phyloP scores from a whole-genome alignment of 2,888 invertebrate species.

The Acleris sparsana region DNA sequence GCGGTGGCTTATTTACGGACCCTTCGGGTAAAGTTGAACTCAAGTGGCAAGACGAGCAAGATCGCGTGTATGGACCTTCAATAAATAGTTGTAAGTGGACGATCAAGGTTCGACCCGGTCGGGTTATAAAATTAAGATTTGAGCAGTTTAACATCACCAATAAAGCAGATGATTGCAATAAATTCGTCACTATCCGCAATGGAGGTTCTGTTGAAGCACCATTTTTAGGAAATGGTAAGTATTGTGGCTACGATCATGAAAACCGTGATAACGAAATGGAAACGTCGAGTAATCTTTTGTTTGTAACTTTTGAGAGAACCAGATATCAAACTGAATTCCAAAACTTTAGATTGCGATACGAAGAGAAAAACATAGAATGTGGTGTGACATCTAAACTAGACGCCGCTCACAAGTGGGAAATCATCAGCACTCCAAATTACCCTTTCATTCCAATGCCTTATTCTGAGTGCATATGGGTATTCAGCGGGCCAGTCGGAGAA shows the following conservation, averaged over 20 bases:
- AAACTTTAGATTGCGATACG: constrained; percentile 78
- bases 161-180: constrained; percentile 55
- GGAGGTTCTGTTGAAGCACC: constrained; percentile 89
- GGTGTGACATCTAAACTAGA: constrained; percentile 86
- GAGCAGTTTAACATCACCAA: constrained; percentile 83
- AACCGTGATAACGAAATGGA: constrained; percentile 63
- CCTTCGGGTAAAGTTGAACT: constrained; percentile 82
- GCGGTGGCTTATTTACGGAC: constrained; percentile 87
- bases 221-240: constrained; percentile 88
- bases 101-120: constrained; percentile 88
- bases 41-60: constrained; percentile 47
- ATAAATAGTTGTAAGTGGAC: constrained; percentile 87
- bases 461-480: constrained; percentile 92
- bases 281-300: constrained; percentile 85
- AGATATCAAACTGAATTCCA: constrained; percentile 43
- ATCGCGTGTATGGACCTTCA: constrained; percentile 28
- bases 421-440: constrained; percentile 90
- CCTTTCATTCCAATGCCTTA: constrained; percentile 91
- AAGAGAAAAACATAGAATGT: constrained; percentile 87
- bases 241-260: constrained; percentile 83
- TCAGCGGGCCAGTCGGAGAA: constrained; percentile 89
- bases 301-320: constrained; percentile 43
- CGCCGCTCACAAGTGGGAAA: constrained; percentile 68
- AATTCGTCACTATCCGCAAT: constrained; percentile 86
- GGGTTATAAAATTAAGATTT: constrained; percentile 87